phyloP scores from a whole-genome alignment of 64 coral and sea anemone species.

The Montipora sp. region DNA sequence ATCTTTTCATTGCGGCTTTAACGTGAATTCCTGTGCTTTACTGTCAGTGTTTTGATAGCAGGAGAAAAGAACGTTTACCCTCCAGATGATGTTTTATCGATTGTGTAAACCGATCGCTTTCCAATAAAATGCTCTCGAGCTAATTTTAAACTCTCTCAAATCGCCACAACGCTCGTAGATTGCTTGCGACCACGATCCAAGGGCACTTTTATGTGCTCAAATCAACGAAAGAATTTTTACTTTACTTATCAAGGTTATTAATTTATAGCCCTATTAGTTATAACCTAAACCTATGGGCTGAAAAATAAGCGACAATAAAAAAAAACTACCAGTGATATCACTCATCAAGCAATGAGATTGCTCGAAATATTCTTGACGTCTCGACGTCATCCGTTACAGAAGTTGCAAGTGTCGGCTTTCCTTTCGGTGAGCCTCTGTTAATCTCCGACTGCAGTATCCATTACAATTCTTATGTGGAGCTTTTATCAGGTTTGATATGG shows the following conservation, averaged over 20 bases:
- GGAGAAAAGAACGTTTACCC: neutral
- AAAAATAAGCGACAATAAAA: neutral
- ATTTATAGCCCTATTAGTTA: neutral
- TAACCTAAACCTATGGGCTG: no score
- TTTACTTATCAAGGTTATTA: neutral
- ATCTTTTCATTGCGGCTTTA: conserved; percentile 24
- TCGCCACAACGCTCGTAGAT: neutral
- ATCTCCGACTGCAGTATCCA: conserved; percentile 33
- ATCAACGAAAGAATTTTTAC: neutral
- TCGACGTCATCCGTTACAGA: neutral
- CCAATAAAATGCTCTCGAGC: neutral
- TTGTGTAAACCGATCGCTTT: conserved; percentile 13
- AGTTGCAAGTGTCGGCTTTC: neutral
- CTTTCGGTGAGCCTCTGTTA: conserved; percentile 31
- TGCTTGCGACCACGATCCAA: neutral
- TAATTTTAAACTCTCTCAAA: neutral
- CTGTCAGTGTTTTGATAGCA: neutral
- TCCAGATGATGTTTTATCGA: neutral
- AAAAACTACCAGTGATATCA: neutral
- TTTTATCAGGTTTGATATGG: conserved; percentile 48
- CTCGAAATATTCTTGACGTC: neutral
- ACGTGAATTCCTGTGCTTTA: conserved; percentile 13
- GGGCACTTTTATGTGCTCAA: neutral
- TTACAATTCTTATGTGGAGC: conserved; percentile 19
- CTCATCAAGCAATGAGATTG: neutral